phyloP scores from a whole-genome alignment of 2,888 invertebrate species.

The Galeopsomyia nigrocyanea region DNA sequence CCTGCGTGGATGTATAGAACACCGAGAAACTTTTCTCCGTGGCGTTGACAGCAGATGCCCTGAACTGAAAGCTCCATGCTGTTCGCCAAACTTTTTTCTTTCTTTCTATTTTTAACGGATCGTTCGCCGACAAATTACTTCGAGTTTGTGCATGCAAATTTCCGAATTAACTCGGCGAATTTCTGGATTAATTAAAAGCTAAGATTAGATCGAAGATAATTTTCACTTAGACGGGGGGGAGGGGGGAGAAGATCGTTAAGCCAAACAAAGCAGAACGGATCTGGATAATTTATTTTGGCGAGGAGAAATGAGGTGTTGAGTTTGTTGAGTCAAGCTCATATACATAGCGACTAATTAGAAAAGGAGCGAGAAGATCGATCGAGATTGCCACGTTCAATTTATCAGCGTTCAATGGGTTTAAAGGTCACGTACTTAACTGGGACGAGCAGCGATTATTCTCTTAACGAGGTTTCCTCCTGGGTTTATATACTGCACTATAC shows the following conservation, averaged over 20 bases:
- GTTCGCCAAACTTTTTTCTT: conserved; percentile 6
- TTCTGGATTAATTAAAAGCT: neutral
- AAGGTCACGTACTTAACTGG: conserved; percentile 13
- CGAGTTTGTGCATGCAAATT: neutral
- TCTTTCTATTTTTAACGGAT: conserved; percentile 37
- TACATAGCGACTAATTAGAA: conserved; percentile 20
- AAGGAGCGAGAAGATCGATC: conserved; percentile 10
- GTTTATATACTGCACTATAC: too few species aligned
- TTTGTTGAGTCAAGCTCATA: too few species aligned
- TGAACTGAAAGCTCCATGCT: conserved; percentile 9
- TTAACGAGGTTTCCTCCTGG: conserved; percentile 14
- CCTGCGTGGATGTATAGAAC: too few species aligned
- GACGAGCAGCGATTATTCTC: conserved; percentile 20
- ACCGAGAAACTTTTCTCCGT: conserved; percentile 26
- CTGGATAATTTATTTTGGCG: too few species aligned
- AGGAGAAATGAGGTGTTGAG: too few species aligned
- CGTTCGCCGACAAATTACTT: conserved; percentile 23
- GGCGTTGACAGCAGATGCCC: conserved; percentile 21
- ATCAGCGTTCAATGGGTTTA: conserved; percentile 17
- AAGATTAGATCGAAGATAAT: too few species aligned
- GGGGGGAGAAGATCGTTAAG: too few species aligned
- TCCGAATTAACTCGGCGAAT: conserved; percentile 6
- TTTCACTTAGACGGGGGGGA: too few species aligned
- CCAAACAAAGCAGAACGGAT: too few species aligned
- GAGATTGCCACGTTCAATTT: conserved; percentile 19